phyloP scores from a whole-genome alignment of 2,113 vertebrate species.

The Stigmatopora nigra region DNA sequence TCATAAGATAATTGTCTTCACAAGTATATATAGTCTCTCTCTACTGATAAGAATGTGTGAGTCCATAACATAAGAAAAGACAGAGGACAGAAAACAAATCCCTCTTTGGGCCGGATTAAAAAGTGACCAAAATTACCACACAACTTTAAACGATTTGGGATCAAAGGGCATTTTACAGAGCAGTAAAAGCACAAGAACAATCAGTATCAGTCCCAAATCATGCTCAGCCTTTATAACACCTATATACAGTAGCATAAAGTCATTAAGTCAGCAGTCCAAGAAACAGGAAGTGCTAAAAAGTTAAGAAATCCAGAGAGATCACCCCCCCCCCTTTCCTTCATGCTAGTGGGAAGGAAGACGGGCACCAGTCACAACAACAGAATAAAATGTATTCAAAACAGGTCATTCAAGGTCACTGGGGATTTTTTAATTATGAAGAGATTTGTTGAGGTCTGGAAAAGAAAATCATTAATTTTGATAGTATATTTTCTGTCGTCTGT shows the following conservation, averaged over 20 bases:
- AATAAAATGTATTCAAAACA: neutral
- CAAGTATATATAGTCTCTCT: too few species aligned
- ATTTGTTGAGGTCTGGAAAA: constrained; percentile 3
- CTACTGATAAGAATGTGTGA: neutral
- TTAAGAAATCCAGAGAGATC: constrained; percentile 16
- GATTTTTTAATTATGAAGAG: neutral
- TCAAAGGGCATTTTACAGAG: constrained; percentile 4
- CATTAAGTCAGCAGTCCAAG: constrained; percentile 34
- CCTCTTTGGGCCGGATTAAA: neutral
- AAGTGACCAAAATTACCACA: constrained; percentile 1
- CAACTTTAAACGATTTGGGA: neutral
- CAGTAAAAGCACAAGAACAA: constrained; percentile 2
- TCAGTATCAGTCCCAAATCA: neutral
- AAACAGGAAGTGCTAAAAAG: constrained; percentile 41
- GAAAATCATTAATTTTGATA: neutral
- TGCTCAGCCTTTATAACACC: neutral
- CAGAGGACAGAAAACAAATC: neutral
- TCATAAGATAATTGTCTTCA: too few species aligned
- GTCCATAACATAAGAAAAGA: neutral
- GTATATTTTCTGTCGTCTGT: neutral
- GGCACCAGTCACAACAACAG: constrained; percentile 16
- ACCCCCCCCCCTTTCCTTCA: constrained; percentile 20
- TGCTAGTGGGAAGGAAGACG: constrained; percentile 24
- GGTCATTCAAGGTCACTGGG: constrained; percentile 7
- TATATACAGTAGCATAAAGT: neutral